Base-by-base conservation (phyloP, 2,888 invertebrate genomes). In the Drosophila fungiperda region DNA sequence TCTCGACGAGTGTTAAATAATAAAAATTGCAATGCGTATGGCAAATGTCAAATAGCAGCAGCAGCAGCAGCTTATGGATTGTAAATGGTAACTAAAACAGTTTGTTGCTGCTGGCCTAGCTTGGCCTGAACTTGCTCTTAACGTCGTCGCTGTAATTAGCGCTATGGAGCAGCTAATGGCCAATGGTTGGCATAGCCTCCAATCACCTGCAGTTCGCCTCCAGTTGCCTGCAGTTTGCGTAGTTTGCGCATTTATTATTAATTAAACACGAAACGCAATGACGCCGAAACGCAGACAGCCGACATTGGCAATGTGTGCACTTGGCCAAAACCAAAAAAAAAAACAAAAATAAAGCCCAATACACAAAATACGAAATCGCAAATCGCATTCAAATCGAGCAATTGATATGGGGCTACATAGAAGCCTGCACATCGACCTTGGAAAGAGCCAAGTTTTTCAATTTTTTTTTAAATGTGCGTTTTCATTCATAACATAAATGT, bases 371-470 rank as follows among this genome's bases (percentile, higher is more conserved):
- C 45, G n/a, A 76, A 73, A 68, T 68, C 67, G 57, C 75, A 75
- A 75, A 73, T 78, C 73, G 65, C 77, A 78, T 59, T 54, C 42
- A 70, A 76, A 85, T 77, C 82, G 40, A 38, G 52, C 62, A 60
- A 79, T 57, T 68, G 83, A 78, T 80, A 78, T 75, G 67, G 38
- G 55, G 54, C 68, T 71, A 82, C 86, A 86, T 82, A 72, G 78
- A 84, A 85, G 86, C 86, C 77, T 83, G 86, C 83, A 63, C 86
- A 82, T 61, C 84, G 86, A 79, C 84, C 86, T 85, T 85, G 84
- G 42, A 57, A 36, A 52, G 17, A 59, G 78, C 38, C 50, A 20
- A 63, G 63, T 35, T 58, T 38, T 58, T 53, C 4, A 15, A 6
- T 38, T 1, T 40, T 45, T 1, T 11, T 12, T 8, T 26, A 52